Evolutionary conservation across 2,797 vertebrate genomes (phyloP), one percentile per base, ranked within the genome.

Genomic region (Kryptolebias ocellatus): DNA sequence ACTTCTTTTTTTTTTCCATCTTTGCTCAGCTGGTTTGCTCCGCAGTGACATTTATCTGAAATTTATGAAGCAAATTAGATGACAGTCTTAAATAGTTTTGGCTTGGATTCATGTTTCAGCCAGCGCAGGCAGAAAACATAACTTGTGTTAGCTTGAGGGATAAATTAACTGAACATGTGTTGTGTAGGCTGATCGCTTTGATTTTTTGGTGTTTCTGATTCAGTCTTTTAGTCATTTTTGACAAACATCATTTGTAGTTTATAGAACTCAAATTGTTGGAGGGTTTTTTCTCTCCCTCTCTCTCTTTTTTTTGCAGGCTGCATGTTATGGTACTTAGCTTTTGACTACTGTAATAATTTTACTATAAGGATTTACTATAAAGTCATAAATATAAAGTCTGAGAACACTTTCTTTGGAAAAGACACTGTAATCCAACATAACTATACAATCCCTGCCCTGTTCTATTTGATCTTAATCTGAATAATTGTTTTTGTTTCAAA

Each of bases 151-250:
- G 34, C 59, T 74, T 71, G 44, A 57, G 17, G 51, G 57, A 77
- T 79, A 70, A 72, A 76, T 82, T 76, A 70, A 79, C 27, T 57
- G 66, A 70, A 57, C 80, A 82, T 85, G 67, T 81, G 81, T 83
- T 86, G 73, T 81, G 63, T 84, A 64, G 72, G 74, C 72, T 54
- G 68, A 72, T 81, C 18, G 53, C 45, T 72, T 54, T 29, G 65
- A 82, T 74, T 84, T 39, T 80, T 74, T 79, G 45, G 12, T 24
- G 53, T 58, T 67, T 69, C 63, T 66, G 69, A 61, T 57, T 66
- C 59, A 76, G 34, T 74, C 70, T 60, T 72, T 58, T 53, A 46
- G 16, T 67, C 50, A 52, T 46, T 72, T 18, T 37, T 3, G 11
- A n/a, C 44, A 31, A 27, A 67, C 63, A 45, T 51, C n/a, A 51